Percentiles rank a stretch among this genome's conserved stretches.
phyloP scores from a whole-genome alignment of 2,797 vertebrate genomes.

The Sternotherus odoratus region DNA sequence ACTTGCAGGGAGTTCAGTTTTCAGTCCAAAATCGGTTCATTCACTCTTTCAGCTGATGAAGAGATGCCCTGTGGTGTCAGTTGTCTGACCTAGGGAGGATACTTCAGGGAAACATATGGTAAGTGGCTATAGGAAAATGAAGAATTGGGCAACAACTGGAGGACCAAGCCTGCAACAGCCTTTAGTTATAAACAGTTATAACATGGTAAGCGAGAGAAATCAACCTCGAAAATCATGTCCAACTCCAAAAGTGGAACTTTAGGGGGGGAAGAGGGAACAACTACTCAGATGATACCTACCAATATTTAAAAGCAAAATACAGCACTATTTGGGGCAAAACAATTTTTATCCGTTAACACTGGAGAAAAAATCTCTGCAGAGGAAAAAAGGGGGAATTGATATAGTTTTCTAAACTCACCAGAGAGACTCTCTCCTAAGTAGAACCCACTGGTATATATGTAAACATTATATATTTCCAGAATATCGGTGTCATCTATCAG shows the following conservation, averaged over 20 bases:
- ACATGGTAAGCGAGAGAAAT: background rate
- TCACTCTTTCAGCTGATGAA: background rate
- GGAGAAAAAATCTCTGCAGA: background rate
- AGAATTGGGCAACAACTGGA: background rate
- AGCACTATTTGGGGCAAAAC: background rate
- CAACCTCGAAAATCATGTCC: background rate
- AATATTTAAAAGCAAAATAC: background rate
- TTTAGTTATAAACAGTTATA: background rate
- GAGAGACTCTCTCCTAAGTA: background rate
- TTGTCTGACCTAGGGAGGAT: background rate
- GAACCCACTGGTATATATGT: no score
- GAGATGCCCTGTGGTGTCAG: background rate
- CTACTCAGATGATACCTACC: background rate
- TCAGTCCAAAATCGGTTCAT: background rate
- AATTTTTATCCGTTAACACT: background rate
- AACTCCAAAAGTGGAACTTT: background rate
- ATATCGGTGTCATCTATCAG: rapidly evolving
- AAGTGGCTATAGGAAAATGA: background rate
- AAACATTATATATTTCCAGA: no score
- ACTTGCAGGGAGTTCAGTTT: background rate
- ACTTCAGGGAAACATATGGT: background rate
- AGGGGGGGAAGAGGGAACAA: background rate
- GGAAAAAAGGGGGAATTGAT: background rate
- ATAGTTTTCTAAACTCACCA: background rate
- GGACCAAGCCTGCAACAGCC: background rate